Evolutionary conservation across 1,140 invertebrate species (phyloP).

Genomic region (Chlorops oryzae): DNA sequence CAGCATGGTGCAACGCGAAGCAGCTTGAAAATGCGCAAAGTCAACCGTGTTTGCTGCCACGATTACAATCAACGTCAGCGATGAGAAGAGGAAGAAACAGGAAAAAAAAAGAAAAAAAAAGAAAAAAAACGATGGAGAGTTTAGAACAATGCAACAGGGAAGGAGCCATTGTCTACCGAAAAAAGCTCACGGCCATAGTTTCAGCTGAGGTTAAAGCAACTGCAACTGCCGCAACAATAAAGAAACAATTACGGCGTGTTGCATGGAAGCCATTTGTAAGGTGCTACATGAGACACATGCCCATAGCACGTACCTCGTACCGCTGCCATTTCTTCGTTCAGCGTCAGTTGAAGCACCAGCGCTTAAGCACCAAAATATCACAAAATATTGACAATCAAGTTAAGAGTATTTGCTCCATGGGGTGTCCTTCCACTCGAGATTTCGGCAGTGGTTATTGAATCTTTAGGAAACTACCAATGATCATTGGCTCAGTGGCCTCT

Average conservation of each 20-base stretch:
- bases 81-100: conserved; percentile 5
- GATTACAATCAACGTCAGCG: conserved; percentile 2
- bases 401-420: conserved; percentile 8
- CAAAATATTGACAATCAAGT: no score
- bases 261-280: no score
- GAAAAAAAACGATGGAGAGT: not conserved
- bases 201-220: conserved; percentile 8
- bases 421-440: not conserved
- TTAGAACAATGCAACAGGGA: no score
- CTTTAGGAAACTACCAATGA: no score
- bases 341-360: conserved; percentile 5
- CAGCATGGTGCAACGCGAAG: conserved; percentile 40
- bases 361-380: no score
- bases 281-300: no score
- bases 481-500: no score
- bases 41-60: not conserved
- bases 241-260: conserved; percentile 45
- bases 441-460: no score
- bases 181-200: no score
- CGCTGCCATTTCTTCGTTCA: conserved; percentile 9
- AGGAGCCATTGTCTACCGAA: no score
- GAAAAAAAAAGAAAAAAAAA: not conserved
- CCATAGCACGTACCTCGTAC: conserved; percentile 5
- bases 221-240: conserved; percentile 27
- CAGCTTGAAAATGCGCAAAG: no score